Percentiles rank a stretch among this genome's conserved stretches.
These are phyloP conservation scores for Australoheros facetus DNA, from an alignment of 2,797 vertebrate species.

Conservation along the genomic window DNA sequence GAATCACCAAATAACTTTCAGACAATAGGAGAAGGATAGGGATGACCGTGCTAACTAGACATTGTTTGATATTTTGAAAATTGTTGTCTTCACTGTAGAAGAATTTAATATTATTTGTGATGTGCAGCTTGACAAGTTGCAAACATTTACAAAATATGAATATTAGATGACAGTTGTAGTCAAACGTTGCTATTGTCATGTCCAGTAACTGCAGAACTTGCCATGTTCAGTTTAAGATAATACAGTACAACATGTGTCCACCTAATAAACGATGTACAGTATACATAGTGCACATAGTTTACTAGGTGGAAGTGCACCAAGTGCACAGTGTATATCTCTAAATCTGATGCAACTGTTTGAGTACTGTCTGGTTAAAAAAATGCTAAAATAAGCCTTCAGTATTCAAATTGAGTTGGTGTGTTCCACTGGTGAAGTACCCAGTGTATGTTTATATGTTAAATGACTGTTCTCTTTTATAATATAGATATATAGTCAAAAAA, in stretches of 20 bases:
- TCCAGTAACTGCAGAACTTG: background rate
- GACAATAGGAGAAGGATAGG: background rate
- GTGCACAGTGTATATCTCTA: background rate
- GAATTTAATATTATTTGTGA: background rate
- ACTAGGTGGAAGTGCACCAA: rapidly evolving
- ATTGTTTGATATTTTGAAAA: background rate
- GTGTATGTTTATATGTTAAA: no score
- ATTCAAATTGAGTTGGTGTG: no score
- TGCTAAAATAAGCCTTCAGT: no score
- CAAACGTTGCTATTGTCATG: background rate
- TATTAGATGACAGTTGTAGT: no score
- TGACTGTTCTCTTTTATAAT: no score
- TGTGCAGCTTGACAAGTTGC: background rate
- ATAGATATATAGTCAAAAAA: no score
- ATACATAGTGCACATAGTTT: no score
- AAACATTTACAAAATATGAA: background rate
- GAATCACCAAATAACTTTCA: background rate
- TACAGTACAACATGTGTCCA: background rate
- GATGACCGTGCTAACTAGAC: background rate
- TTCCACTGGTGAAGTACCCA: no score
- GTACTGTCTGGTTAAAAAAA: background rate
- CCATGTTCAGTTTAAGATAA: background rate
- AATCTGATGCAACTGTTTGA: background rate
- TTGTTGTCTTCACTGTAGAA: background rate
- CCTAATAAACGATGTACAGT: rapidly evolving